Base-by-base conservation (phyloP, 2,888 invertebrate species). In the Phaedon cochleariae region DNA sequence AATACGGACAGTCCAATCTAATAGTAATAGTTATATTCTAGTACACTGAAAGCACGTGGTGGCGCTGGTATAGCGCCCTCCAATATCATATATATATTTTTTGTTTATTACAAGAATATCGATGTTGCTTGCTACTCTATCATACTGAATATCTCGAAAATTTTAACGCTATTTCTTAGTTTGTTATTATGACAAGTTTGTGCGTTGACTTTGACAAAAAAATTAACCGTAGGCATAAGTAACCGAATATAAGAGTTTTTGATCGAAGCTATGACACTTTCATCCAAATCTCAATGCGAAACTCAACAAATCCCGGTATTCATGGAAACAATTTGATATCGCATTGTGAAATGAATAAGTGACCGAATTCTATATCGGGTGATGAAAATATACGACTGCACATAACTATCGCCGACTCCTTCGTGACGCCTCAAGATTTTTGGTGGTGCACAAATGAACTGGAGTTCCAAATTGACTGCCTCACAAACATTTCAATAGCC, bases 41-140 rank as follows among this genome's bases (percentile, higher is more conserved):
- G 78, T 78, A 83, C 83, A 84, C 78, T 82, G 83, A 83, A 84
- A 84, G 84, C 84, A 84, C 84, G 83, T 79, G 80, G 79, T 80
- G 77, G 74, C 67, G 74, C 75, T 72, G 65, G 73, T 74, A 74
- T 68, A 57, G 60, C 71, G 77, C 74, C 77, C 49, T 67, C 75
- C 77, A 79, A 79, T 80, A 79, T 81, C 77, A 77, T 76, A 73
- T 74, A 72, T 75, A 29, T 76, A 61, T 69, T 53, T 60, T 60
- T 7, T 59, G 54, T 65, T 65, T 53, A 69, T 70, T 77, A 81
- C 79, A 82, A 81, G 81, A 82, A 82, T 83, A 83, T 83, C 82
- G 82, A 81, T 81, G 81, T 82, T 79, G 81, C 76, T 79, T 74
- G 76, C 80, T 82, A 82, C 74, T 75, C 79, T 81, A 81, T 29